Percentiles rank a stretch among this genome's conserved stretches.
Conservation (phyloP, 2,888 invertebrate species). For the Eucera pruinosa region DNA sequence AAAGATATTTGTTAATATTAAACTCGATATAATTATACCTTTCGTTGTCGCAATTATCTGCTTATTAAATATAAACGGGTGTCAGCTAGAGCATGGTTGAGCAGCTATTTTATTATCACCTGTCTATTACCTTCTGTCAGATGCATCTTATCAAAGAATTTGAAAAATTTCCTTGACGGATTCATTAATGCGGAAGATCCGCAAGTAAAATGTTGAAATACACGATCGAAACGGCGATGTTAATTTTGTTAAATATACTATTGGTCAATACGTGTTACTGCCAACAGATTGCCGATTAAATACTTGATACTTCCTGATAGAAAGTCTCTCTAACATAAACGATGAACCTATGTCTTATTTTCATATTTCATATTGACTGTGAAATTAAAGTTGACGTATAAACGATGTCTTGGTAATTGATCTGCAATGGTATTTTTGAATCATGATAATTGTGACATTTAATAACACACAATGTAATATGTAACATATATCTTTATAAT, state of each 20-base stretch:
- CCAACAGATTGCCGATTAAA: slow-evolving; percentile 11
- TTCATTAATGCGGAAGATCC: slow-evolving; percentile 23
- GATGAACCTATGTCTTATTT: slow-evolving; percentile 13
- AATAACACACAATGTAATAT: neutral
- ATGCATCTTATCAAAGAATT: neutral
- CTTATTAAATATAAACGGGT: slow-evolving; percentile 38
- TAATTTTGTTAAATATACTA: slow-evolving; percentile 13
- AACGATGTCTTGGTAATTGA: slow-evolving; percentile 15
- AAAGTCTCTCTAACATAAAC: slow-evolving; percentile 13
- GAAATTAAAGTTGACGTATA: slow-evolving; percentile 2
- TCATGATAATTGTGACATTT: neutral
- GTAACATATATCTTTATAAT: too few species aligned
- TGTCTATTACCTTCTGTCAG: slow-evolving; percentile 1
- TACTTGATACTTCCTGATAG: slow-evolving; percentile 11
- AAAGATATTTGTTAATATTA: neutral
- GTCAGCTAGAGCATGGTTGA: slow-evolving; percentile 6
- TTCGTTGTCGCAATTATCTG: neutral
- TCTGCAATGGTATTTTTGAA: slow-evolving; percentile 8
- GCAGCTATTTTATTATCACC: slow-evolving; percentile 27
- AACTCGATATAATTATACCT: slow-evolving; percentile 2
- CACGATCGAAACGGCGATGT: slow-evolving; percentile 1
- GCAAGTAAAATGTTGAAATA: slow-evolving; percentile 1
- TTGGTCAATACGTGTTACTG: neutral
- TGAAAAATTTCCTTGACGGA: neutral
- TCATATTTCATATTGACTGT: slow-evolving; percentile 16